These are phyloP conservation scores for Busseola fusca DNA, from an alignment of 2,888 invertebrate species.

Conservation along the genomic window DNA sequence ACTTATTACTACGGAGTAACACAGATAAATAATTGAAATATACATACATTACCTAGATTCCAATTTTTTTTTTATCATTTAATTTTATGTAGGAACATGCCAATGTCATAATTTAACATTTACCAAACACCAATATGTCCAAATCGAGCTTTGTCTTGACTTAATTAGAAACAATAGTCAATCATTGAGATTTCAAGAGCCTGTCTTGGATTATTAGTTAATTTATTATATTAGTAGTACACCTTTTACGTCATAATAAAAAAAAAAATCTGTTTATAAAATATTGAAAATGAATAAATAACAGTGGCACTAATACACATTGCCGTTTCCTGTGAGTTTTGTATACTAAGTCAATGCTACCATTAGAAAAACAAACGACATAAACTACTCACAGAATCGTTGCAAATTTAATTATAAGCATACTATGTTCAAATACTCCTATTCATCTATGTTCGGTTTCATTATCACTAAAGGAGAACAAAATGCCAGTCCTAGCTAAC, in stretches of 20 bases:
- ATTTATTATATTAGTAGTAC: slow-evolving; percentile 44
- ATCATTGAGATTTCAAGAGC: slow-evolving; percentile 48
- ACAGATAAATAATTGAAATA: slow-evolving; percentile 80
- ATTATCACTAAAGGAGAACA: slow-evolving; percentile 46
- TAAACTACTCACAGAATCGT: slow-evolving; percentile 31
- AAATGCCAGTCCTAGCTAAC: slow-evolving; percentile 69
- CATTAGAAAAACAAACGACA: slow-evolving; percentile 25
- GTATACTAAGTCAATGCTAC: slow-evolving; percentile 23
- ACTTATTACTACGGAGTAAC: slow-evolving; percentile 80
- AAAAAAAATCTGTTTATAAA: slow-evolving; percentile 22
- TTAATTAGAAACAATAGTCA: slow-evolving; percentile 41
- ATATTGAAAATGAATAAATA: slow-evolving; percentile 45
- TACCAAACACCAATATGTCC: slow-evolving; percentile 59
- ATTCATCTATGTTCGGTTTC: slow-evolving; percentile 34
- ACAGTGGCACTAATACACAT: slow-evolving; percentile 31
- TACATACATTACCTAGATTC: slow-evolving; percentile 72
- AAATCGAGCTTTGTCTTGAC: slow-evolving; percentile 32
- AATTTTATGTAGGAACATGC: slow-evolving; percentile 77
- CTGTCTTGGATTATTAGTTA: slow-evolving; percentile 38
- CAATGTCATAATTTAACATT: slow-evolving; percentile 68
- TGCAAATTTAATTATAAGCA: slow-evolving; percentile 27
- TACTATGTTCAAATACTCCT: slow-evolving; percentile 35
- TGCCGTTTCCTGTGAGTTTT: slow-evolving; percentile 24
- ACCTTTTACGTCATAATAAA: slow-evolving; percentile 33
- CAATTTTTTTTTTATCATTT: slow-evolving; percentile 64